Percentiles rank a stretch among this genome's conserved stretches.
Evolutionary conservation across 1,140 invertebrate species (phyloP).

Genomic region (Ceratitis capitata): DNA sequence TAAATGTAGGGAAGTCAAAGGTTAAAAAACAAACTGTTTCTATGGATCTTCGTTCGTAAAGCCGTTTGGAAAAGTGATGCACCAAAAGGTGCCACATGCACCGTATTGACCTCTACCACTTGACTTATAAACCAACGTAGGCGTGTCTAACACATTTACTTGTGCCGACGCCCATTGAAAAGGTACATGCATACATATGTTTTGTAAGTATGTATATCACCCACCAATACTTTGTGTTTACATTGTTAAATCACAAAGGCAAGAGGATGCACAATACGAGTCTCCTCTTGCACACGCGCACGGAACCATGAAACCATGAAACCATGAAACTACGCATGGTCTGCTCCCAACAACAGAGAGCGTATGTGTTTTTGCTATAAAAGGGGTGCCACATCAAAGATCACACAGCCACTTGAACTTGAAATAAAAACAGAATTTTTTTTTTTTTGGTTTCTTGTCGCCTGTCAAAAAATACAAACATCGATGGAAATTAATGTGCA

Average conservation of each 20-base stretch:
- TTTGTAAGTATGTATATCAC: neutral
- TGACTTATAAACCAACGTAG: neutral
- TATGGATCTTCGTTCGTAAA: no score
- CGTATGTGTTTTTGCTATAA: neutral
- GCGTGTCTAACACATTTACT: slow-evolving; percentile 20
- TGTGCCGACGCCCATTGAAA: neutral
- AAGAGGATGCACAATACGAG: no score
- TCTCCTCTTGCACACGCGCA: neutral
- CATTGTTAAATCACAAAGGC: neutral
- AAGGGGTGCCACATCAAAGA: slow-evolving; percentile 35
- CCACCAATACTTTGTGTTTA: slow-evolving; percentile 20
- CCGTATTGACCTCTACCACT: neutral
- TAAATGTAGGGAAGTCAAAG: no score
- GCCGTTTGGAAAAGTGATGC: no score
- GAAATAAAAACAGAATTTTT: neutral
- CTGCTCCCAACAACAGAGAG: neutral
- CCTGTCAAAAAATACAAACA: neutral
- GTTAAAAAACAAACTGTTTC: no score
- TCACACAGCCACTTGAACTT: slow-evolving; percentile 13
- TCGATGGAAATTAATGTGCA: neutral
- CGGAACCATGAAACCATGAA: neutral
- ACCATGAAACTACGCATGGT: neutral
- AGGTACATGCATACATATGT: neutral
- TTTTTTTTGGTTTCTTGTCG: neutral
- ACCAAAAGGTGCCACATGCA: neutral